These are phyloP conservation scores for Helicorthomorpha holstii DNA, from an alignment of 1,140 invertebrate species.

Conservation along the genomic window DNA sequence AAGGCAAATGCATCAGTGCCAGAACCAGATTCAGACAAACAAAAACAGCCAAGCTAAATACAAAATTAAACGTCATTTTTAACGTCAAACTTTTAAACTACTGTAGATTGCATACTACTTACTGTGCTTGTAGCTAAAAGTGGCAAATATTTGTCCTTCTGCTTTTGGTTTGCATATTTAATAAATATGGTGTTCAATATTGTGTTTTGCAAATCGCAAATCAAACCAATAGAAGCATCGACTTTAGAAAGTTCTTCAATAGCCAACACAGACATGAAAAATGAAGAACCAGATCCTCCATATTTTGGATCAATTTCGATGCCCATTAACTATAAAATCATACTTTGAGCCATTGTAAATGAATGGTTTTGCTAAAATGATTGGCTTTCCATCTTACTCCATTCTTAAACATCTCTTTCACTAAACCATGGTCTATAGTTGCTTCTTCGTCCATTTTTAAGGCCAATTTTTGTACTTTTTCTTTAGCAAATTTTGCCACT, in stretches of 20 bases:
- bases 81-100: too few species aligned
- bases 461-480: too few species aligned
- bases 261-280: slow-evolving; percentile 70
- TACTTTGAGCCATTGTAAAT: too few species aligned
- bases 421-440: too few species aligned
- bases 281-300: slow-evolving; percentile 68
- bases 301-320: slow-evolving; percentile 72
- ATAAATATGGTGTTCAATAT: slow-evolving; percentile 56
- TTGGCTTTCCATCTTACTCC: too few species aligned
- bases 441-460: too few species aligned
- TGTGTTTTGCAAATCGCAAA: slow-evolving; percentile 89
- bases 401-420: too few species aligned
- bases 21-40: slow-evolving; percentile 68
- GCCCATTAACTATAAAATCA: slow-evolving; percentile 62
- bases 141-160: slow-evolving; percentile 43
- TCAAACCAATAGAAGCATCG: slow-evolving; percentile 65
- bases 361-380: too few species aligned
- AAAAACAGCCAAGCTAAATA: slow-evolving; percentile 73
- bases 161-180: slow-evolving; percentile 35
- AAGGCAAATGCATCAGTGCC: slow-evolving; percentile 83
- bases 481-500: too few species aligned
- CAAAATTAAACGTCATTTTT: too few species aligned
- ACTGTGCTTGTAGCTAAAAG: too few species aligned
- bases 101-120: too few species aligned
- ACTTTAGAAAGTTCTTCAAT: slow-evolving; percentile 91